Conservation (phyloP, 2,113 vertebrate genomes). For the Lophius piscatorius region DNA sequence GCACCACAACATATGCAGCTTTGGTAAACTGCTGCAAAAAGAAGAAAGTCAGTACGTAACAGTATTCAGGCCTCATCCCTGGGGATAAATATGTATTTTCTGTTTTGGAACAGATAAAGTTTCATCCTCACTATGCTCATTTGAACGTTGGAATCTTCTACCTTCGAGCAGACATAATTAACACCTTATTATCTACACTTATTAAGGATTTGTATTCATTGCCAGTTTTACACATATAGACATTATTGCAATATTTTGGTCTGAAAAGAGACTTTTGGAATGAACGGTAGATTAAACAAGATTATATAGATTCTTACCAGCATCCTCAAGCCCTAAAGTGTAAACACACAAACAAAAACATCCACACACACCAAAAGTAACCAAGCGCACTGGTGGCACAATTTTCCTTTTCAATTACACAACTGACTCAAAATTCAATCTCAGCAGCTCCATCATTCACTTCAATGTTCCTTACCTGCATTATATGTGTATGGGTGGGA, state of each 20-base stretch:
- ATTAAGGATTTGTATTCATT: background rate
- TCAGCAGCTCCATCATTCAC: slow-evolving; percentile 53
- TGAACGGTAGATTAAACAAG: background rate
- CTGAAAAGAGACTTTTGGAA: background rate
- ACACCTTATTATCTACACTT: background rate
- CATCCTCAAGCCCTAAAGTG: background rate
- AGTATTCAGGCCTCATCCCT: slow-evolving; percentile 9
- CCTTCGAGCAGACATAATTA: slow-evolving; percentile 17
- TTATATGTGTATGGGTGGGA: slow-evolving; percentile 16
- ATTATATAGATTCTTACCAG: slow-evolving; percentile 8
- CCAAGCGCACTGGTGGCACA: slow-evolving; percentile 33
- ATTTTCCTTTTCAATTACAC: slow-evolving; percentile 67
- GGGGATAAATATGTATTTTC: background rate
- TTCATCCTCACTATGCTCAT: slow-evolving; percentile 5
- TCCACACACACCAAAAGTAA: slow-evolving; percentile 7
- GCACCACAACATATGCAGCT: slow-evolving; percentile 7
- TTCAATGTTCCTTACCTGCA: slow-evolving; percentile 51
- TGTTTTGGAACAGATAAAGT: slow-evolving; percentile 17
- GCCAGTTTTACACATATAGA: background rate
- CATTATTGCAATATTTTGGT: background rate
- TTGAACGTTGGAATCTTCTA: slow-evolving; percentile 26
- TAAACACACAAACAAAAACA: background rate
- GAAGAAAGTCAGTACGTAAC: slow-evolving; percentile 7
- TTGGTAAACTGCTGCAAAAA: slow-evolving; percentile 27
- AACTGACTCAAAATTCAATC: slow-evolving; percentile 57